Percentiles rank a stretch among this genome's conserved stretches.
These are phyloP conservation scores for Calonectris borealis DNA, from an alignment of 2,113 vertebrate species.

Conservation along the genomic window DNA sequence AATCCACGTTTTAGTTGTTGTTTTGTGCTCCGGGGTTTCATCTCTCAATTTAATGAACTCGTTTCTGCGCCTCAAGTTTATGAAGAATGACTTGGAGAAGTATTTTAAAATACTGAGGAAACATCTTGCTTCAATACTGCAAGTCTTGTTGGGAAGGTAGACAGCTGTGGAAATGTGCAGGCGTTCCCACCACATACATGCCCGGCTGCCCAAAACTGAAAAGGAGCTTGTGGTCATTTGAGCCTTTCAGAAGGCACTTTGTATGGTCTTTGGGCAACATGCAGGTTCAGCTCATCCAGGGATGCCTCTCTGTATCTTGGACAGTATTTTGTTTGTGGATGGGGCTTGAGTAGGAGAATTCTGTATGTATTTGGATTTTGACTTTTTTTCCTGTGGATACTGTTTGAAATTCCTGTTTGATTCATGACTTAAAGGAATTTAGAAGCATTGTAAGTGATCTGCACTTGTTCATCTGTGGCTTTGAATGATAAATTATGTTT, in stretches of 20 bases:
- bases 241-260: not conserved
- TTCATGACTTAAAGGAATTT: not conserved
- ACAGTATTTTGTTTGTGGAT: not conserved
- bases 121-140: not conserved
- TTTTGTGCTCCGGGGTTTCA: not conserved
- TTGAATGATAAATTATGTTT: not conserved
- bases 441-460: not conserved
- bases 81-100: not conserved
- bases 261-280: accelerated
- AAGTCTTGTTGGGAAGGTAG: not conserved
- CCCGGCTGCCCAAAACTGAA: not conserved
- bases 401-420: not conserved
- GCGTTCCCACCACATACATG: not conserved
- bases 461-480: not conserved
- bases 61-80: not conserved
- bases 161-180: not conserved
- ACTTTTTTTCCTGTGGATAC: not conserved
- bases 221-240: not conserved
- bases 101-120: not conserved
- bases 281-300: not conserved
- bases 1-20: not conserved
- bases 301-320: not conserved
- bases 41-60: accelerated
- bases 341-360: not conserved
- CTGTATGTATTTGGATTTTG: not conserved